Evolutionary conservation across 1,140 invertebrate genomes (phyloP).

Genomic region (honey bee (Apis mellifera)): Amel_HAv3.1 CM009935.2:1497001-1497500

Average conservation of each 20-base stretch:
- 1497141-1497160: slow-evolving; percentile 54
- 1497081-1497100: slow-evolving; percentile 49
- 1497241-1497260: slow-evolving; percentile 53
- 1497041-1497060: slow-evolving; percentile 1
- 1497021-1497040: no score
- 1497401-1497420: not conserved
- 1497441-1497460: no score
- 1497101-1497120: slow-evolving; percentile 50
- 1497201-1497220: not conserved
- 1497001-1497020: not conserved
- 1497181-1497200: not conserved
- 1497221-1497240: slow-evolving; percentile 42
- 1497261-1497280: slow-evolving; percentile 67
- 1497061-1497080: slow-evolving; percentile 32
- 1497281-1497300: slow-evolving; percentile 76
- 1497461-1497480: no score
- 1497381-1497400: slow-evolving; percentile 1
- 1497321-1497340: slow-evolving; percentile 62
- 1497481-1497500: not conserved
- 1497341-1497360: slow-evolving; percentile 61
- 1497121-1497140: not conserved
- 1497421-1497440: slow-evolving; percentile 1
- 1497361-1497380: slow-evolving; percentile 42
- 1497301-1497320: slow-evolving; percentile 68
- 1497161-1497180: slow-evolving; percentile 23